Evolutionary conservation across 2,797 vertebrate species (phyloP), one percentile per base, ranked within the genome.

Genomic region (Chaetodon trifasciatus): DNA sequence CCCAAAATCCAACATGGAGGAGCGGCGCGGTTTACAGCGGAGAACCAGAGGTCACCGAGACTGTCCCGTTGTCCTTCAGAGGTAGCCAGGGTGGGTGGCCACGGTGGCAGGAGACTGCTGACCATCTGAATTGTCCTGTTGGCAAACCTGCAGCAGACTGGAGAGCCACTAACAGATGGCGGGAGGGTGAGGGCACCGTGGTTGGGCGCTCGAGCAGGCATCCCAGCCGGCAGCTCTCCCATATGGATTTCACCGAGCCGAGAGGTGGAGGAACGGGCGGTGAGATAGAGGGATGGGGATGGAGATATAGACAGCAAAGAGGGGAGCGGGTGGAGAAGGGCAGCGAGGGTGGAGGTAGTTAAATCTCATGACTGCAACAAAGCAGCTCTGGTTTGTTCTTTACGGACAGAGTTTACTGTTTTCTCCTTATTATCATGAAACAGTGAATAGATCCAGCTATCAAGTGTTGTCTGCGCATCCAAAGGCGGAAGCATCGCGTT

Each of bases 111-210:
- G 93, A 94, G 91, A 89, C 93, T 93, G 95, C 94, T 94, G 95
- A 95, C 95, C 94, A 94, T 94, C 92, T 93, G 93, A 94, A 92
- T 85, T 79, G 89, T 92, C 90, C 89, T 94, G 92, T 91, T 95
- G 95, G 95, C 94, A 93, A 84, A 92, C 74, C 91, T 32, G 90
- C 88, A 74, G 89, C 93, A 92, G 92, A 89, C 90, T 84, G 93
- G 88, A 87, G 92, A 89, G 95, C 83, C 90, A 86, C 87, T 74
- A 81, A 94, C 96, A 96, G 96, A 96, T 96, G 96, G 96, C 88
- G 63, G 90, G 91, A 93, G 94, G 93, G 93, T 90, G 91, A 95
- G 95, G 95, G 94, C 94, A 90, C 93, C 77, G 86, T 92, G 90
- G 94, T 94, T 93, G 93, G 93, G 92, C 94, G 89, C 90, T 84